Conservation (phyloP, 1,140 invertebrate genomes). For the Reticulitermes speratus region DNA sequence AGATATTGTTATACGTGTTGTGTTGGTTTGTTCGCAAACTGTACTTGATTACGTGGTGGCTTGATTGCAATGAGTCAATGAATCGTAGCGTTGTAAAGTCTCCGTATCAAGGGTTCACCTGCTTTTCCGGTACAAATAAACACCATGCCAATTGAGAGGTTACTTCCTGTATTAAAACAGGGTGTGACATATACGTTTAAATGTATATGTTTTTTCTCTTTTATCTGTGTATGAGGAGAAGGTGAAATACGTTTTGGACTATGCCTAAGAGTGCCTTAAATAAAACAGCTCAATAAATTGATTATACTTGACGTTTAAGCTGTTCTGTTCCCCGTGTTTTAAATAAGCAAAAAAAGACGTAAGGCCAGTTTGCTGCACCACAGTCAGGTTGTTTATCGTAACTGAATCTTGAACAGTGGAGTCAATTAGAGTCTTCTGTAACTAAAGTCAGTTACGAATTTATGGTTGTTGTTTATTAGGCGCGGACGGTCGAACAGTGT, state of each 20-base stretch:
- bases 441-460: not conserved
- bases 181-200: not conserved
- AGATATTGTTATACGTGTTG: too few species aligned
- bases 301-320: not conserved
- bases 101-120: not conserved
- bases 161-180: not conserved
- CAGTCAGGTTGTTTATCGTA: not conserved
- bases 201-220: not conserved
- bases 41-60: too few species aligned
- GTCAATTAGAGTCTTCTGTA: not conserved
- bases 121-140: not conserved
- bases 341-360: not conserved
- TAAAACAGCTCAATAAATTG: not conserved
- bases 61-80: too few species aligned
- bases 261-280: not conserved
- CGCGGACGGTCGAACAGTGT: not conserved
- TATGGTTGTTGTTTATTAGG: not conserved
- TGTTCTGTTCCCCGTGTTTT: not conserved
- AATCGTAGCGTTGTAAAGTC: not conserved
- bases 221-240: not conserved
- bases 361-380: not conserved
- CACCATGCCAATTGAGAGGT: not conserved
- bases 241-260: not conserved
- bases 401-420: conserved; percentile 3
- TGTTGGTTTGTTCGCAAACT: too few species aligned